Base-by-base conservation (phyloP, 2,888 invertebrate species). In the Limnephilus auricula region DNA sequence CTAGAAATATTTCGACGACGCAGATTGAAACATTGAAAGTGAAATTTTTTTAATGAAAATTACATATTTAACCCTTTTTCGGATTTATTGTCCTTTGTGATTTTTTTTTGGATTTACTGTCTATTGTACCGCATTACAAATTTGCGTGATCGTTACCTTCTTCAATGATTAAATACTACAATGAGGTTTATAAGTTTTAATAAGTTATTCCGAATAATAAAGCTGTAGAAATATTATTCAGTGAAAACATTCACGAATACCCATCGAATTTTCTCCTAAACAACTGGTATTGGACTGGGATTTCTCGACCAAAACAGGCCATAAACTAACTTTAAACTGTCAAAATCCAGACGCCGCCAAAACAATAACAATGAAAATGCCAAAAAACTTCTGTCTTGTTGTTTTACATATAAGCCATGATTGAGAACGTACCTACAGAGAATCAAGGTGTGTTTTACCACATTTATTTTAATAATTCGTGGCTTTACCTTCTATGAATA, bases 261-360 rank as follows among this genome's bases (percentile, higher is more conserved):
- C 65, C 25, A n/a, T 6, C 9, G 25, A 65, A 65, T 65, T 65
- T 25, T 65, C 2, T 65, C 12, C 25, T 65, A 65, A 65, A 65
- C 6, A 65, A 65, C 25, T n/a, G 65, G 25, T 65, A 65, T n/a
- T 25, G 65, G 50, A 1, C 65, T 65, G 9, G 65, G 25, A 25
- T 65, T n/a, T 65, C n/a, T 10, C 4, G 9, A 65, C 65, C 65
- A 25, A 65, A 65, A 65, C 65, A 65, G 65, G 65, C 65, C 65
- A n/a, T 65, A 65, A 65, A 65, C 65, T 65, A 65, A 65, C 65
- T 65, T 65, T n/a, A 65, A 65, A 65, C 65, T 65, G 65, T 65
- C 65, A 25, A 65, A 65, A 65, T 65, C 65, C 65, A 65, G 65
- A 65, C 65, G 25, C 65, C 65, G 15, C 50, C 50, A n/a, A 65